phyloP scores from a whole-genome alignment of 2,113 vertebrate species.

The Ictalurus furcatus region DNA sequence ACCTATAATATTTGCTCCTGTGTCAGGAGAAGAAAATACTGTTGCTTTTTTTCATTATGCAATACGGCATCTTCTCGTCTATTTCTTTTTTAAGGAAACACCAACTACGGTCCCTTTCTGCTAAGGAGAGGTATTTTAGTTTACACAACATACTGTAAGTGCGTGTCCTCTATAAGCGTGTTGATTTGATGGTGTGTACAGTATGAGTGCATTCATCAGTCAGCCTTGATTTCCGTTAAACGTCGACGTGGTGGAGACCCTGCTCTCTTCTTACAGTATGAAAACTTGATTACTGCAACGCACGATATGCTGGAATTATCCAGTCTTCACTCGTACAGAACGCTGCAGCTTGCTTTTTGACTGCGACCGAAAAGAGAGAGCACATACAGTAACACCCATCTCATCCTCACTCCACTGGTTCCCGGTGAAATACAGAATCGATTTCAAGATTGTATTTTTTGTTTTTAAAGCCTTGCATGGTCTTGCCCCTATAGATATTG shows the following conservation, averaged over 20 bases:
- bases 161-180: neutral
- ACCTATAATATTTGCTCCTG: neutral
- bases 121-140: neutral
- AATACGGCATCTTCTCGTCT: neutral
- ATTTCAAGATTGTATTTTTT: no score
- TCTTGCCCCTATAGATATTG: no score
- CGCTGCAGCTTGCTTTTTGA: no score
- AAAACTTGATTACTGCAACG: neutral
- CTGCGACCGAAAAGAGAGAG: no score
- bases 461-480: no score
- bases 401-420: no score
- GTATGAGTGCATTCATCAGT: neutral
- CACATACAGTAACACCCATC: no score
- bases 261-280: constrained; percentile 3
- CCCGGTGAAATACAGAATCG: no score
- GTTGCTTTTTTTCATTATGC: neutral
- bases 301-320: no score
- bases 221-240: neutral
- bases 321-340: no score
- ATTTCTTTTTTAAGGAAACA: neutral
- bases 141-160: neutral
- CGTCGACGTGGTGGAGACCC: neutral
- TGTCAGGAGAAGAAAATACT: neutral
- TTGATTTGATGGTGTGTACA: neutral
- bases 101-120: neutral